phyloP scores from a whole-genome alignment of 2,113 vertebrate species.

The Tyto alba region DNA sequence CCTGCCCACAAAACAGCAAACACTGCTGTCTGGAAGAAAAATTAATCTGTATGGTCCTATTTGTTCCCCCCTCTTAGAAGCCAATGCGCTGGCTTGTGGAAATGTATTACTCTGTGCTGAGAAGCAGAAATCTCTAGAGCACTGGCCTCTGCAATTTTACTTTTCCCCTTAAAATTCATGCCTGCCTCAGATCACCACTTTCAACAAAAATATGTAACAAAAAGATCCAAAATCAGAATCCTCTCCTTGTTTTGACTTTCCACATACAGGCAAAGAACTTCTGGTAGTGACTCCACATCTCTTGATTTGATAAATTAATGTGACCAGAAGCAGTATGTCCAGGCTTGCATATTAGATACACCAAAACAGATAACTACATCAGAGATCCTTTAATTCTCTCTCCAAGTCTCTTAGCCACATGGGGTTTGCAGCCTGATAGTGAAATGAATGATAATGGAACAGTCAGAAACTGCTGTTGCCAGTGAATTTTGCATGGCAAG shows the following conservation, averaged over 20 bases:
- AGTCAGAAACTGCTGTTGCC: neutral
- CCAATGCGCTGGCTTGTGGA: neutral
- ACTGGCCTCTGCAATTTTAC: neutral
- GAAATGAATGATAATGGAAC: neutral
- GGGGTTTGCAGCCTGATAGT: neutral
- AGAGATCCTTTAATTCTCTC: neutral
- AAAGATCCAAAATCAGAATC: neutral
- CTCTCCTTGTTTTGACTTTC: neutral
- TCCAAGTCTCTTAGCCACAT: neutral
- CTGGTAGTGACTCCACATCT: neutral
- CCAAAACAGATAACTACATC: neutral
- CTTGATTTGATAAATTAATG: neutral
- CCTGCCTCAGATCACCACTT: neutral
- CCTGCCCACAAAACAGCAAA: slow-evolving; percentile 5
- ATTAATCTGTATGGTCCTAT: neutral
- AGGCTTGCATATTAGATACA: neutral
- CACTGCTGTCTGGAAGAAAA: neutral
- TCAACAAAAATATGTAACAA: neutral
- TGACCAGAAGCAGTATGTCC: neutral
- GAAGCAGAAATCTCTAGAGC: neutral
- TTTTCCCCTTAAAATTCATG: neutral
- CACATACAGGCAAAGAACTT: neutral
- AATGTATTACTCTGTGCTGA: neutral
- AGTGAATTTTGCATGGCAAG: neutral
- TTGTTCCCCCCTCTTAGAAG: neutral